A percentile compares a stretch with the other conserved stretches of the same genome.
Conservation (phyloP, 2,888 invertebrate species). For the Synergus japonicus region DNA sequence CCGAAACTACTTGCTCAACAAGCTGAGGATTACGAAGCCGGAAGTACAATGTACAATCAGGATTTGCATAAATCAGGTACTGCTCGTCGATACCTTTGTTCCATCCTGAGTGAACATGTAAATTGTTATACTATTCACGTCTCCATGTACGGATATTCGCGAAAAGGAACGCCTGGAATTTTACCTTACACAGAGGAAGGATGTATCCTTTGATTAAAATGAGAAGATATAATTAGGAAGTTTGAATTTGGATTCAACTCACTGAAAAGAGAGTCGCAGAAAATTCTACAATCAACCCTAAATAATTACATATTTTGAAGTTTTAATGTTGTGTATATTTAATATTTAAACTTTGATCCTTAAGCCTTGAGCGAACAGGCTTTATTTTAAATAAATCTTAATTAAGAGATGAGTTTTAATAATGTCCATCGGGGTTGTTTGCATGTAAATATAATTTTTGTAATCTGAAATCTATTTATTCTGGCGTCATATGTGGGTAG, state of each 20-base stretch:
- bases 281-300: no score
- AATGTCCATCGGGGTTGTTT: background rate
- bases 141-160: conserved; percentile 92
- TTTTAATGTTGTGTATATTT: no score
- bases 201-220: conserved; percentile 87
- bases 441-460: background rate
- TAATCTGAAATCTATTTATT: background rate
- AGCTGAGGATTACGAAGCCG: conserved; percentile 91
- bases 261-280: no score
- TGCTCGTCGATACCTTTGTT: conserved; percentile 89
- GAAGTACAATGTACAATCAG: conserved; percentile 94
- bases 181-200: conserved; percentile 95
- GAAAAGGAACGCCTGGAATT: conserved; percentile 84
- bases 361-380: no score
- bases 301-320: no score
- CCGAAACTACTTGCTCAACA: conserved; percentile 93
- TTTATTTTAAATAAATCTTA: no score
- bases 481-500: background rate
- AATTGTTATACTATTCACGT: conserved; percentile 95
- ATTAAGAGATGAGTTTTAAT: no score
- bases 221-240: no score
- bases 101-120: conserved; percentile 86
- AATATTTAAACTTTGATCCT: no score
- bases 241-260: no score
- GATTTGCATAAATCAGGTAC: conserved; percentile 92